A percentile compares a stretch with the other conserved stretches of the same genome.
These are phyloP conservation scores for Gryllus bimaculatus DNA, from an alignment of 1,140 invertebrate genomes.

Conservation along the genomic window DNA sequence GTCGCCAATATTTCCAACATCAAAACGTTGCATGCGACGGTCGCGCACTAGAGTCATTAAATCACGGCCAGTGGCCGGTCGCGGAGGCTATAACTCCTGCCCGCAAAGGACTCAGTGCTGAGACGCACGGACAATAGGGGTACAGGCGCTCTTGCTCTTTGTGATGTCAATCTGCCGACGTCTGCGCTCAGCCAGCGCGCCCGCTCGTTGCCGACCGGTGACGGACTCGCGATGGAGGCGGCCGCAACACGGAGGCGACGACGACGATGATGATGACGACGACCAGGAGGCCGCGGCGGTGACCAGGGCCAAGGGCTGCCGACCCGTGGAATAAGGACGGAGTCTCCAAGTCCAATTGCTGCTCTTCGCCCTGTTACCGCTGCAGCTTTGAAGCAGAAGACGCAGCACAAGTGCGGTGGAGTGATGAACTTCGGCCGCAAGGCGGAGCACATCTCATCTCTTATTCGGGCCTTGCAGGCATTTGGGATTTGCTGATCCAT, in stretches of 20 bases:
- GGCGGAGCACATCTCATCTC: too few relatives aligned
- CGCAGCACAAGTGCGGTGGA: too few relatives aligned
- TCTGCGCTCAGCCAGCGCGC: background rate
- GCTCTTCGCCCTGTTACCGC: too few relatives aligned
- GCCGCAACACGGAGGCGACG: background rate
- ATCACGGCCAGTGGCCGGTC: background rate
- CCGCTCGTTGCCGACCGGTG: background rate
- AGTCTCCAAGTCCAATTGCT: too few relatives aligned
- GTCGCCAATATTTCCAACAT: background rate
- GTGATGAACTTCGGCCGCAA: too few relatives aligned
- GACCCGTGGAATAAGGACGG: too few relatives aligned
- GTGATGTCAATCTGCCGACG: constrained; percentile 2
- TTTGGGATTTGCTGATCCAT: too few relatives aligned
- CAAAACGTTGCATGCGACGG: background rate
- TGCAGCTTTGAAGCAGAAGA: too few relatives aligned
- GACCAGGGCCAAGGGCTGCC: too few relatives aligned
- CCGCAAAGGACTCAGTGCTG: background rate
- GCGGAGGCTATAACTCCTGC: background rate
- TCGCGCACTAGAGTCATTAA: background rate
- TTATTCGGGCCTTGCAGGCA: too few relatives aligned
- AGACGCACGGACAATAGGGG: background rate
- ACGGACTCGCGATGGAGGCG: background rate
- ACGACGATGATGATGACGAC: background rate
- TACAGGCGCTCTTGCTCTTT: background rate
- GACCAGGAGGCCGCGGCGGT: background rate